These are phyloP conservation scores for Pseudochirops cupreus DNA, from an alignment of 2,797 vertebrate genomes.

Conservation along the genomic window DNA sequence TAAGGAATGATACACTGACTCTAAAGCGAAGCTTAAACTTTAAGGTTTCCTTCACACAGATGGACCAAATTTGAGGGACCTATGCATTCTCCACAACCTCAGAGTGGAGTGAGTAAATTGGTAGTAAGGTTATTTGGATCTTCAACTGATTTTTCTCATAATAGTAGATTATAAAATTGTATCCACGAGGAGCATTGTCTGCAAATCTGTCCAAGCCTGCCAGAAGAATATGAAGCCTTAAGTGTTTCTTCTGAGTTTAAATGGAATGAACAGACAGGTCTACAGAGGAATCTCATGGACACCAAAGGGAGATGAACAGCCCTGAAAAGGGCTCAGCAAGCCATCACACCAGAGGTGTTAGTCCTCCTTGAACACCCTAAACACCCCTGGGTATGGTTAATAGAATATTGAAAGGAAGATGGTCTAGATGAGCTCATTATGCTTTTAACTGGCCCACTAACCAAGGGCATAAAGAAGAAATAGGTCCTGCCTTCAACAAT, in stretches of 20 bases:
- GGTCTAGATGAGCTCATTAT: neutral
- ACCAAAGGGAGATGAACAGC: no score
- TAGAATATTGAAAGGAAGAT: neutral
- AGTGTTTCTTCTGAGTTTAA: neutral
- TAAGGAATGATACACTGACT: neutral
- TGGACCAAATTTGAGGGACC: neutral
- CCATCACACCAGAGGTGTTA: no score
- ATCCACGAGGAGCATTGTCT: neutral
- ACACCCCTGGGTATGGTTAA: neutral
- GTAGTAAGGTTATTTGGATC: neutral
- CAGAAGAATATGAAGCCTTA: neutral
- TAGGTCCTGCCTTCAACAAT: neutral
- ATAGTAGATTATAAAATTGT: neutral
- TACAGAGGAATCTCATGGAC: neutral
- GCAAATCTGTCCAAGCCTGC: neutral
- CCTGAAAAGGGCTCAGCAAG: no score
- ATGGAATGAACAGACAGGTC: neutral
- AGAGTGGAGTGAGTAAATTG: neutral
- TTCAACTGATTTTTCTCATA: neutral
- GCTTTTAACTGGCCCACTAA: neutral
- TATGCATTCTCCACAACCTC: neutral
- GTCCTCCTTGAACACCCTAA: no score
- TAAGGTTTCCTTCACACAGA: neutral
- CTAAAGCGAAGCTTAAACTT: neutral
- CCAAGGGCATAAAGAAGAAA: neutral